Evolutionary conservation across 2,113 vertebrate species (phyloP), one percentile per base, ranked within the genome.

Genomic region (Hepsetus odoe): DNA sequence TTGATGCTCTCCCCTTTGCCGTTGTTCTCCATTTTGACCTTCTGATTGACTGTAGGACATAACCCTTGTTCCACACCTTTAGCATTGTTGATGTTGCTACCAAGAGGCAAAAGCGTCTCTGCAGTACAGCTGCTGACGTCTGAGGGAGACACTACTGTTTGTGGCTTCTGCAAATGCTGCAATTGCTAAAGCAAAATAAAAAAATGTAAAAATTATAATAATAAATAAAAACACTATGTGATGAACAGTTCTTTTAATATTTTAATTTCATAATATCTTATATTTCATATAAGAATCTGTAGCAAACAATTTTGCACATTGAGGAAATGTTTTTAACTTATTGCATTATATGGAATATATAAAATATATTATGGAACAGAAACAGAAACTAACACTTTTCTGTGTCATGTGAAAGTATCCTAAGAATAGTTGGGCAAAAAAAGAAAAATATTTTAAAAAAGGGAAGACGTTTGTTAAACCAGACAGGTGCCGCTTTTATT

Each of bases 1-100:
- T 44, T 84, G 76, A 87, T 61, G 6, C 80, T 76, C 20, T 86
- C 83, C 9, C 82, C 79, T 28, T 62, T 76, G 13, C 79, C 82
- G 2, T 28, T 74, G 20, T 80, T 73, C 16, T 84, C 73, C 53
- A 84, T 53, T 28, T 69, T 84, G 55, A 87, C 76, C 53, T 84
- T 76, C 76, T 83, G 86, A 12, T 11, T 70, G 13, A 35, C 35
- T 6, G 59, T 40, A 8, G 68, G 74, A 10, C 46, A 70, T 0
- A 67, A 38, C 4, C 9, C 38, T 38, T 49, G 5, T 4, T 56
- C 33, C 22, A 18, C 22, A 12, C 46, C 7, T 44, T 55, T 74
- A 22, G 13, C 32, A 2, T 7, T 28, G 59, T 77, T 18, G 66
- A 4, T 22, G 14, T 78, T 16, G 12, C 49, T 66, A 35, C 49